Base-by-base conservation (phyloP, 1,140 invertebrate genomes). In the Leptestheria dahalacensis region DNA sequence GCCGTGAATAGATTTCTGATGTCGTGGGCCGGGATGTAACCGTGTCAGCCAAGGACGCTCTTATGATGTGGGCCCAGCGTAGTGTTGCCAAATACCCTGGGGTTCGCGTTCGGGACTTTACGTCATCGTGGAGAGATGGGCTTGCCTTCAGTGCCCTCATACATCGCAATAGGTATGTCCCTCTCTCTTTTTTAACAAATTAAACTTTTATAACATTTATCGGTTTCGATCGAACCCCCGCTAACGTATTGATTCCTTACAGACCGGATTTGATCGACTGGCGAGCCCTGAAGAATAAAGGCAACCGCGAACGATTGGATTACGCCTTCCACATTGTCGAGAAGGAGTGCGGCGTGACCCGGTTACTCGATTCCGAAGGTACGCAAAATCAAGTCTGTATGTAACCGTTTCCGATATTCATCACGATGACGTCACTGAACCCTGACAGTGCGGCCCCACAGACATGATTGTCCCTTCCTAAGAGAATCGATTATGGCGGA, bases 111-210 rank as follows among this genome's bases (percentile, higher is more conserved):
- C 80, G 80, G 61, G 93, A 99, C 75, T 99, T 99, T 76, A 93
- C 93, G 11, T 83, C 80, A 12, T 96, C 91, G 25, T 99, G 96
- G 96, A 78, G 90, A 58, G 95, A 99, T 75, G 96, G 96, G 23
- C 79, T 97, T 63, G 95, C 96, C 59, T 98, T 99, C 80, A 94
- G 94, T 72, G 94, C 95, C 59, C 88, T 99, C 70, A 84, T 99
- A 64, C 95, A 99, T 75, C 82, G 94, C 73, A 97, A 98, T 78
- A 86, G 80, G 79, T 80, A 67, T 49, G 29, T 29, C 2, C 21
- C 46, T 29, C 15, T 41, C n/a, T n/a, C n/a, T n/a, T n/a, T n/a
- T n/a, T n/a, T n/a, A n/a, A n/a, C n/a, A n/a, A n/a, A n/a, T n/a
- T n/a, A n/a, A n/a, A n/a, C n/a, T n/a, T n/a, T n/a, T n/a, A n/a